A percentile compares a stretch with the other conserved stretches of the same genome.
Conservation (phyloP, 2,888 invertebrate species). For the Gerris lacustris region DNA sequence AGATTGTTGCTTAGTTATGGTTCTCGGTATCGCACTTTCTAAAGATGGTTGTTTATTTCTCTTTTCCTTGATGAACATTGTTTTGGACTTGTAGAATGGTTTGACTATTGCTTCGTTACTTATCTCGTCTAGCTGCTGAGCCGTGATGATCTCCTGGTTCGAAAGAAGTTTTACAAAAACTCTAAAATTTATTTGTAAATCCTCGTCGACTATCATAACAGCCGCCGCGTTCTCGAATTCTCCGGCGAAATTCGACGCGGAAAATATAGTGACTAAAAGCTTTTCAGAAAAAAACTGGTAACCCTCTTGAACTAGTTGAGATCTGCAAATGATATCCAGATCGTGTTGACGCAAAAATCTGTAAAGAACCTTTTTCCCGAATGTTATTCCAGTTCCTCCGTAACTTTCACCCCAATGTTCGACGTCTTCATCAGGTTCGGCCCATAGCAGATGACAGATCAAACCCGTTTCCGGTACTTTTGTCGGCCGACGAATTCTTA, state of each 20-base stretch:
- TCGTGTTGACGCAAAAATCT: constrained; percentile 99
- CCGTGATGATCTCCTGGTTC: background rate
- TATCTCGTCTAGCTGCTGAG: background rate
- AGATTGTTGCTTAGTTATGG: too few species aligned
- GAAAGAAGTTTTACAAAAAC: background rate
- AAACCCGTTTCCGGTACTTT: constrained; percentile 96
- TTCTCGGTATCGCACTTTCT: too few species aligned
- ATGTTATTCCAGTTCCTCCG: constrained; percentile 97
- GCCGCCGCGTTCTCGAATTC: constrained; percentile 79
- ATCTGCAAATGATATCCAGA: constrained; percentile 98
- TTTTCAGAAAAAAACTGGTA: constrained; percentile 97
- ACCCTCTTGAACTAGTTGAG: constrained; percentile 97
- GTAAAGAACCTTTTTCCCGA: constrained; percentile 97
- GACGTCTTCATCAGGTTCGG: constrained; percentile 70
- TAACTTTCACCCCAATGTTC: constrained; percentile 99
- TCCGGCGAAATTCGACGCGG: constrained; percentile 87
- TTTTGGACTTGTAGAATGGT: background rate
- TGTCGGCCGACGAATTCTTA: constrained; percentile 94
- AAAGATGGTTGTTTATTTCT: background rate
- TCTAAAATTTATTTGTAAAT: constrained; percentile 42
- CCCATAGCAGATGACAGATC: constrained; percentile 93
- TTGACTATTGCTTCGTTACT: background rate
- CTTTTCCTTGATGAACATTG: constrained; percentile 1
- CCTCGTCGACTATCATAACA: constrained; percentile 99
- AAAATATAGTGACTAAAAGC: constrained; percentile 83